Evolutionary conservation across 2,888 invertebrate species (phyloP).

Genomic region (Trichopria drosophilae): DNA sequence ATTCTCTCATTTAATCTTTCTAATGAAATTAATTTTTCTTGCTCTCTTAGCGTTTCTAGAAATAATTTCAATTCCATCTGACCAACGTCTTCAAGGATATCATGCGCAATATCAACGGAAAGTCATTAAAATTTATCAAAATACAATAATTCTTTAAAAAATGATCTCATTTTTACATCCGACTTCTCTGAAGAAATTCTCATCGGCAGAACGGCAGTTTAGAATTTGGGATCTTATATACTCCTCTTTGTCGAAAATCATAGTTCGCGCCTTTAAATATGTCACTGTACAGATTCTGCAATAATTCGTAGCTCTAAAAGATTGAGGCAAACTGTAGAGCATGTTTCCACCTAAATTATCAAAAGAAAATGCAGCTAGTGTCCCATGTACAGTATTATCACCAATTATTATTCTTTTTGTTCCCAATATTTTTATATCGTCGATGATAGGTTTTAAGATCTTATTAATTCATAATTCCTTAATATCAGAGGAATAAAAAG

Average conservation of each 20-base stretch:
- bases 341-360: conserved; percentile 29
- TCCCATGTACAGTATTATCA: conserved; percentile 6
- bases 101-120: conserved; percentile 24
- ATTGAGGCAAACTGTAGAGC: conserved; percentile 15
- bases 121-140: conserved; percentile 24
- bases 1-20: conserved; percentile 11
- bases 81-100: conserved; percentile 24
- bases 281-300: conserved; percentile 19
- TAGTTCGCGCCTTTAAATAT: conserved; percentile 10
- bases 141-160: conserved; percentile 22
- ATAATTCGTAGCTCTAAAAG: conserved; percentile 15
- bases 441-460: conserved; percentile 17
- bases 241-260: conserved; percentile 13
- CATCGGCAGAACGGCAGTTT: background rate
- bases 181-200: conserved; percentile 6
- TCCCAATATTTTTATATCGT: conserved; percentile 18
- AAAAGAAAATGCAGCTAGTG: conserved; percentile 22
- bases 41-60: conserved; percentile 4
- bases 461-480: conserved; percentile 10
- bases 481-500: conserved; percentile 22
- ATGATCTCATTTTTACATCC: conserved; percentile 5
- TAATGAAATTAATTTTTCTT: conserved; percentile 10
- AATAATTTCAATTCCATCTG: conserved; percentile 25
- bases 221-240: conserved; percentile 6
- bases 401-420: conserved; percentile 16